Percentiles rank a stretch among this genome's conserved stretches.
Conservation (phyloP, 1,140 invertebrate species). For the Magallana angulata region DNA sequence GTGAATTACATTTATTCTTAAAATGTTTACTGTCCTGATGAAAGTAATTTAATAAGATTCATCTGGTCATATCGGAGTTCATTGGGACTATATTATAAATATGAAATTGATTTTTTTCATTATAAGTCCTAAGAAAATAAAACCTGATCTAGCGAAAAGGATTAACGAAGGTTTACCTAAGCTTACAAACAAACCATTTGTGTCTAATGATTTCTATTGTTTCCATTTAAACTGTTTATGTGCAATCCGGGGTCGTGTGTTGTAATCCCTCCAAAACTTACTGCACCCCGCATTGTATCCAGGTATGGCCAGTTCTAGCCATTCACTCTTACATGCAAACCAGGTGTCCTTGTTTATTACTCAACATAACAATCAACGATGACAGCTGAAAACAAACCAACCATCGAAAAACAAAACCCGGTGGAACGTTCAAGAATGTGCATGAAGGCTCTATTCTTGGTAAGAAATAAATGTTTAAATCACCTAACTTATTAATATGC, state of each 20-base stretch:
- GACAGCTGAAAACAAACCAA: background rate
- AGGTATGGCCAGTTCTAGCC: background rate
- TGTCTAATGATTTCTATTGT: constrained; percentile 12
- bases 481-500: background rate
- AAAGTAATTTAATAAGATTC: too few relatives aligned
- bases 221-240: constrained; percentile 31
- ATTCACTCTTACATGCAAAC: background rate
- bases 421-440: too few relatives aligned
- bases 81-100: too few relatives aligned
- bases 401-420: background rate
- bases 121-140: too few relatives aligned
- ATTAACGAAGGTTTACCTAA: background rate
- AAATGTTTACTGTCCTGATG: too few relatives aligned
- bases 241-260: background rate
- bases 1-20: too few relatives aligned
- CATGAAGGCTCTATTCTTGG: background rate
- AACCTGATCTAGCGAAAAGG: background rate
- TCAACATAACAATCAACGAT: background rate
- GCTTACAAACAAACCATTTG: background rate
- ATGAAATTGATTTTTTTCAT: too few relatives aligned
- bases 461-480: background rate
- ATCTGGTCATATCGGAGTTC: too few relatives aligned
- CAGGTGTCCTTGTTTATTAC: background rate
- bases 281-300: background rate
- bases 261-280: background rate